Percentiles rank a stretch among this genome's conserved stretches.
phyloP scores from a whole-genome alignment of 2,797 vertebrate genomes.

The Cynodonichthys magdalenae region DNA sequence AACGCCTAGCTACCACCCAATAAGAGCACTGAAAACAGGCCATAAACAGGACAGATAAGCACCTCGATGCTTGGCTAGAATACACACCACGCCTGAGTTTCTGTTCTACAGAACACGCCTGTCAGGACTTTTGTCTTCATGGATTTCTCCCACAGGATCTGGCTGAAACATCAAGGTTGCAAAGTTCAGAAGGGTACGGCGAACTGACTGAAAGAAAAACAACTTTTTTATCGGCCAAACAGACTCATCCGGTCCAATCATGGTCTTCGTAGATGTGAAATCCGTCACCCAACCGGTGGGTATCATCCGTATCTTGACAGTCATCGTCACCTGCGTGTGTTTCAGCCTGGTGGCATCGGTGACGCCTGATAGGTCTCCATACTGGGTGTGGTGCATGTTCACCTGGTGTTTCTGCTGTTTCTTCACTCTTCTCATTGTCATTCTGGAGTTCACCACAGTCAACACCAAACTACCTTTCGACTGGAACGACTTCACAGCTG shows the following conservation, averaged over 20 bases:
- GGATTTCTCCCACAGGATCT: conserved; percentile 30
- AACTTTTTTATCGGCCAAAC: conserved; percentile 1
- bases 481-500: conserved; percentile 89
- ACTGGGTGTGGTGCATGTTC: conserved; percentile 90
- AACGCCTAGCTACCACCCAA: conserved; percentile 61
- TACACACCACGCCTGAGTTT: conserved; percentile 31
- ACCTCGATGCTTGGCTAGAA: conserved; percentile 37
- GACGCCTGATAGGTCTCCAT: rapidly evolving
- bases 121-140: conserved; percentile 11
- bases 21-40: conserved; percentile 24
- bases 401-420: conserved; percentile 88
- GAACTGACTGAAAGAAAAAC: conserved; percentile 10
- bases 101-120: conserved; percentile 26
- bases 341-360: conserved; percentile 83
- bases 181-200: background rate
- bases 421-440: conserved; percentile 81
- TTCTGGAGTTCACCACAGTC: conserved; percentile 84
- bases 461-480: conserved; percentile 77
- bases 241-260: conserved; percentile 14
- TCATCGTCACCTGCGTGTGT: conserved; percentile 77
- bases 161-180: conserved; percentile 1
- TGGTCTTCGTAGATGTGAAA: conserved; percentile 61
- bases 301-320: conserved; percentile 77
- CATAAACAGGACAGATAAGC: conserved; percentile 71
- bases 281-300: conserved; percentile 72